Conservation (phyloP, 2,113 vertebrate genomes). For the Zosterops pallidus region DNA sequence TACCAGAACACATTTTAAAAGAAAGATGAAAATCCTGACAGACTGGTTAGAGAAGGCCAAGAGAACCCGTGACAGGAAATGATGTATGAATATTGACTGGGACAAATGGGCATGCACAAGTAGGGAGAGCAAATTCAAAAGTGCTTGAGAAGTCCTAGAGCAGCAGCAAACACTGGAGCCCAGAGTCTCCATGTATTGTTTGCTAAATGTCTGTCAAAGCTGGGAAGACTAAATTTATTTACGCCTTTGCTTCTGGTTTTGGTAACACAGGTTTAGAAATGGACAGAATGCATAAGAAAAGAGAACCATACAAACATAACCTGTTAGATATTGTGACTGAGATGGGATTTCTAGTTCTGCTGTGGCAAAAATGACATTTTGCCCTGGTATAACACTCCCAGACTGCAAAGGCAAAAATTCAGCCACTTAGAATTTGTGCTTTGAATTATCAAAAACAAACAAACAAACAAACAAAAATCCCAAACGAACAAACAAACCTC, state of each 20-base stretch:
- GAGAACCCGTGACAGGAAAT: background rate
- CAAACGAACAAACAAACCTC: too few relatives aligned
- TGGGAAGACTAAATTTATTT: background rate
- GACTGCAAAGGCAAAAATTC: background rate
- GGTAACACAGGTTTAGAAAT: background rate
- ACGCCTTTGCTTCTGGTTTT: background rate
- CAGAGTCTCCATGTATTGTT: background rate
- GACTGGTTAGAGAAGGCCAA: background rate
- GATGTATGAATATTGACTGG: background rate
- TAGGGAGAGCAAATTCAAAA: background rate
- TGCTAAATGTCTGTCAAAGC: background rate
- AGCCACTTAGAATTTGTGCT: background rate
- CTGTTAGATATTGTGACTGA: background rate
- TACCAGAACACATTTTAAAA: background rate
- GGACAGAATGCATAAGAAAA: background rate
- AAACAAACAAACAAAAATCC: background rate
- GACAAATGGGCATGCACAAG: accelerated
- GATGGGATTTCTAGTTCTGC: background rate
- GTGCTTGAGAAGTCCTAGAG: background rate
- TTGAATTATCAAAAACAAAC: background rate
- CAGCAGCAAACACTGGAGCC: background rate
- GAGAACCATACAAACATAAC: background rate
- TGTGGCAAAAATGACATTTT: background rate
- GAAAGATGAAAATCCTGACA: background rate
- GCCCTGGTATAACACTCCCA: background rate